These are phyloP conservation scores for Bubo blakistoni DNA, from an alignment of 2,113 vertebrate species.

Conservation along the genomic window DNA sequence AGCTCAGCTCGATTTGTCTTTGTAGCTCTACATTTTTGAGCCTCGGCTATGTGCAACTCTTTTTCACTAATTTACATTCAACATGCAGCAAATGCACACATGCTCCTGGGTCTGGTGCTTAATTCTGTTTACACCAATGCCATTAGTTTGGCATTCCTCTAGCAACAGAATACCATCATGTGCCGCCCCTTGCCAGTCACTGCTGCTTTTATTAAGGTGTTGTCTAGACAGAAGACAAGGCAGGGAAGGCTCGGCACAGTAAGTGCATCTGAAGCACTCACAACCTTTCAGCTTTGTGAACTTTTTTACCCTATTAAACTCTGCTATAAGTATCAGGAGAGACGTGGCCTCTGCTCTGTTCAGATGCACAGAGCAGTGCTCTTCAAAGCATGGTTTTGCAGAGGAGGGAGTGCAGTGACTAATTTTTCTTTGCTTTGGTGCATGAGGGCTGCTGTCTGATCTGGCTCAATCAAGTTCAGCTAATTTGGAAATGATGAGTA, in stretches of 20 bases:
- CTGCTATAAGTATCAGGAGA: background rate
- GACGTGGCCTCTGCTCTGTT: background rate
- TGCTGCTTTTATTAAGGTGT: background rate
- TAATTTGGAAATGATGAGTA: conserved; percentile 53
- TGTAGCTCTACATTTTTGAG: background rate
- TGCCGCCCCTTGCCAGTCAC: background rate
- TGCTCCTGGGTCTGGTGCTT: background rate
- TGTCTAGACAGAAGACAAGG: background rate
- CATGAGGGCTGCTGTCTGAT: background rate
- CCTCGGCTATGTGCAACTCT: background rate
- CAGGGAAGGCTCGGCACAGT: background rate
- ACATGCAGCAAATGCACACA: background rate
- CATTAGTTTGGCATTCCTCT: background rate
- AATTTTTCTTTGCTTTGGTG: background rate
- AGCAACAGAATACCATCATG: background rate
- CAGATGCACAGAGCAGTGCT: background rate
- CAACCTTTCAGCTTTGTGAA: background rate
- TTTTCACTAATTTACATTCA: background rate
- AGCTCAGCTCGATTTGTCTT: background rate
- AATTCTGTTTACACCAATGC: background rate
- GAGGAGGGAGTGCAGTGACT: background rate
- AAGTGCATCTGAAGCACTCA: background rate
- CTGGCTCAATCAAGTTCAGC: conserved; percentile 9
- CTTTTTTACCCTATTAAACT: background rate
- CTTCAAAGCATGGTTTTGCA: background rate